Conservation (phyloP, 2,797 vertebrate species). For the Orientallactaga sibirica region DNA sequence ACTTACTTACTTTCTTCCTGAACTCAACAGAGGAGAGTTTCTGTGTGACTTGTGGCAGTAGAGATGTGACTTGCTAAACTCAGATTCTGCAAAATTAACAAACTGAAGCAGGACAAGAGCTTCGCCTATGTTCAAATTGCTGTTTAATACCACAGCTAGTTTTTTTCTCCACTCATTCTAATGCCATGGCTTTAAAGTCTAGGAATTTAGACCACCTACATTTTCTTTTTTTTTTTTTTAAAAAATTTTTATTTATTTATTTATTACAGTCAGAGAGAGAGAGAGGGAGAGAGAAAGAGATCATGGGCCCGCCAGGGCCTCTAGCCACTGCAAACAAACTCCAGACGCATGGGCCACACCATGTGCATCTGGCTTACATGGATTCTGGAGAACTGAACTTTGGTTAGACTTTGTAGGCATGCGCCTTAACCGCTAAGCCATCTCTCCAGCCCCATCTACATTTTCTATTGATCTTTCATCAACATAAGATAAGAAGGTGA, state of each 20-base stretch:
- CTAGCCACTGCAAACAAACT: no score
- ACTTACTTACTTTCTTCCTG: constrained; percentile 22
- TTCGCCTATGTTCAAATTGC: not conserved
- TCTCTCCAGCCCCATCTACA: not conserved
- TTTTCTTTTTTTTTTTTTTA: not conserved
- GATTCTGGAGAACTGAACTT: no score
- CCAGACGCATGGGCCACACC: no score
- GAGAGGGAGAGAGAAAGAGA: no score
- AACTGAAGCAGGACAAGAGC: not conserved
- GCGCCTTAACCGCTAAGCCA: no score
- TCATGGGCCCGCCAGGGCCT: no score
- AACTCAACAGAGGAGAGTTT: not conserved
- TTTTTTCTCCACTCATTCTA: not conserved
- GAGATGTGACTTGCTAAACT: not conserved
- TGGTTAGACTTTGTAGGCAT: no score
- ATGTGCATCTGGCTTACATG: no score
- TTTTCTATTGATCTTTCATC: not conserved
- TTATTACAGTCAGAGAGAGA: no score
- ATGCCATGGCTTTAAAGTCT: not conserved
- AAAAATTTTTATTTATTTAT: no score
- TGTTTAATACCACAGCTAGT: not conserved
- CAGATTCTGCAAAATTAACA: constrained; percentile 19
- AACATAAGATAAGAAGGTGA: not conserved
- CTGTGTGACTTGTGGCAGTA: not conserved
- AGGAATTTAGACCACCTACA: not conserved